Base-by-base conservation (phyloP, 1,140 invertebrate genomes). In the Drosophila neocordata region DNA sequence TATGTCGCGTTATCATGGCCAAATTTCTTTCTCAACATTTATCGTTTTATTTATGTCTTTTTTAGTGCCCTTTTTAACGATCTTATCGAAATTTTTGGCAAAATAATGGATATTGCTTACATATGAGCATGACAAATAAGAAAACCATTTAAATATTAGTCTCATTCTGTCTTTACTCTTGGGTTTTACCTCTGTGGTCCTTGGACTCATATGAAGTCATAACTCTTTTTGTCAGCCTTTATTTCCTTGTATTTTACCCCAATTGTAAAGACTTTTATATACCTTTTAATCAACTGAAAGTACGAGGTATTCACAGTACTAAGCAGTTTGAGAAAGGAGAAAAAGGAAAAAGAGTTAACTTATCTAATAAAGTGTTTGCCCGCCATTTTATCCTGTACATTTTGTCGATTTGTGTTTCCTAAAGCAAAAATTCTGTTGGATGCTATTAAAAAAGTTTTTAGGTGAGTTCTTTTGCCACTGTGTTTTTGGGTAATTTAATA, bases 351-450 rank as follows among this genome's bases (percentile, higher is more conserved):
- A 75, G 83, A 76, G 83, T 82, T 78, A 69, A 75, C 73, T 85
- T 85, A 77, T 80, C 83, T 85, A 88, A 85, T 82, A 85, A 85
- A 85, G 66, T 72, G 66, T 48, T 48, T 48, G 15, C 41, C 15
- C 41, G 41, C 41, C 41, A 18, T 48, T 48, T 48, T 8, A 48
- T 48, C 9, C 41, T 20, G 8, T 35, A 35, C 13, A 56, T 34
- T 34, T 56, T 56, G 53, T 59, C 57, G 57, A 38, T 58, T 35
- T 22, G 56, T 18, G 31, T 35, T 48, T 20, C 41, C 15, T 20
- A 48, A 48, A 48, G 18, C 15, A 20, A 18, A 31, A 48, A 48
- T n/a, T 48, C 41, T 18, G 41, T 20, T 48, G 41, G 41, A 61
- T 69, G 37, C 60, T 73, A 69, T 73, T 72, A 64, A 37, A 73